Evolutionary conservation across 30 jellyfish, hydroid and myxozoan genomes (phyloP).

Genomic region (Pseudorhiza aurosa): DNA sequence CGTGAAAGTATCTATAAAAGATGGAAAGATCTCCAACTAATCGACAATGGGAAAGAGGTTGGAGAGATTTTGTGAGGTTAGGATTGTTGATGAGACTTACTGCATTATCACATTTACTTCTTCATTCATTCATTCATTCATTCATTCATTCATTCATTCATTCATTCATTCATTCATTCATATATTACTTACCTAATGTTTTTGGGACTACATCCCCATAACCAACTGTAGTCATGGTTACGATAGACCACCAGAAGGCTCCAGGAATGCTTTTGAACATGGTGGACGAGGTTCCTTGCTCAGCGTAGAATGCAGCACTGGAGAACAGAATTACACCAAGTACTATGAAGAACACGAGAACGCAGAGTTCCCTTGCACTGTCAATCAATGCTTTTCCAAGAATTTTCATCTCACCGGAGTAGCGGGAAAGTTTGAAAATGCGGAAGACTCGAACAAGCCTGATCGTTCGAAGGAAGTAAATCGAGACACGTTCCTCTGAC

Average conservation of each 20-base stretch:
- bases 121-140: neutral
- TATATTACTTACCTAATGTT: slow-evolving; percentile 75
- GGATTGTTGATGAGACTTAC: no score
- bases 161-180: neutral
- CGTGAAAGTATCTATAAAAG: no score
- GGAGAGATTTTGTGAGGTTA: no score
- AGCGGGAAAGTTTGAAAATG: slow-evolving; percentile 90
- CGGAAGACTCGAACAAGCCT: slow-evolving; percentile 97
- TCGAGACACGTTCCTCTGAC: slow-evolving; percentile 74
- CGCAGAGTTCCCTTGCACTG: slow-evolving; percentile 93
- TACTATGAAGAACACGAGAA: slow-evolving; percentile 84
- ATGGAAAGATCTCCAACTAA: no score
- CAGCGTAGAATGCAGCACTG: slow-evolving; percentile 98
- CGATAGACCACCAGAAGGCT: slow-evolving; percentile 99
- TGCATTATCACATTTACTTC: neutral
- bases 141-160: neutral
- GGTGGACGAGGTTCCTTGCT: slow-evolving; percentile 72
- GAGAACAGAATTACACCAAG: slow-evolving; percentile 93
- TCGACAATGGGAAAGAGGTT: no score
- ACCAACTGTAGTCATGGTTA: slow-evolving; percentile 98
- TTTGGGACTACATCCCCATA: slow-evolving; percentile 97
- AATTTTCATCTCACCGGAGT: slow-evolving; percentile 96
- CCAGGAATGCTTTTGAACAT: slow-evolving; percentile 89
- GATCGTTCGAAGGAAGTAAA: slow-evolving; percentile 87
- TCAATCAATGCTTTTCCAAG: slow-evolving; percentile 92